phyloP scores from a whole-genome alignment of 2,888 invertebrate species.

The Acleris cristana region DNA sequence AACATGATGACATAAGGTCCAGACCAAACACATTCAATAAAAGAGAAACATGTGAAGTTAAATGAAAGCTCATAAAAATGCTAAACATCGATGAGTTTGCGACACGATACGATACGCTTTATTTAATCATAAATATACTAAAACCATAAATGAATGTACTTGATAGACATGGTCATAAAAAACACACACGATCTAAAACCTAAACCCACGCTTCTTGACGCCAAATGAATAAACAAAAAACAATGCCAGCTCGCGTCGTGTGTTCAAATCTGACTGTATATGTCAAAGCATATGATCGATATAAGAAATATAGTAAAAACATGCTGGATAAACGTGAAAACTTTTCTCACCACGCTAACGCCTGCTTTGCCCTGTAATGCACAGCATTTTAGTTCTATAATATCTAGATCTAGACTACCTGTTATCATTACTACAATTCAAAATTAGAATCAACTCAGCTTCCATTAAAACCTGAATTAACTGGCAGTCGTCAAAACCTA shows the following conservation, averaged over 20 bases:
- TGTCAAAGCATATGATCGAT: conserved; percentile 35
- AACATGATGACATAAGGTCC: too few relatives aligned
- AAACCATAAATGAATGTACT: neutral
- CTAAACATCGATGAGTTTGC: too few relatives aligned
- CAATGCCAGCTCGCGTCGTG: conserved; percentile 20
- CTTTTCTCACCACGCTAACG: conserved; percentile 76
- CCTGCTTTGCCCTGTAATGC: conserved; percentile 73
- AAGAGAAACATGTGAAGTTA: too few relatives aligned
- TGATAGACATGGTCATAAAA: conserved; percentile 19
- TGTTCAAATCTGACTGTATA: conserved; percentile 21
- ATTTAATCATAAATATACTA: too few relatives aligned
- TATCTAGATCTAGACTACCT: conserved; percentile 45
- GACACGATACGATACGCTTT: too few relatives aligned
- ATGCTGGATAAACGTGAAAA: conserved; percentile 66
- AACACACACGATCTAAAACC: conserved; percentile 20
- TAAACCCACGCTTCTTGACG: conserved; percentile 25
- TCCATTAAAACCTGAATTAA: too few relatives aligned
- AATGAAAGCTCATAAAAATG: too few relatives aligned
- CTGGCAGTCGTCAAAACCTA: too few relatives aligned
- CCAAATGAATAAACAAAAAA: conserved; percentile 21
- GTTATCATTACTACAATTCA: neutral
- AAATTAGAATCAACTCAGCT: too few relatives aligned
- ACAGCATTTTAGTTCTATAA: conserved; percentile 62
- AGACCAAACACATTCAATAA: too few relatives aligned
- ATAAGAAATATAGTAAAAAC: conserved; percentile 47